Conservation (phyloP, 1,140 invertebrate genomes). For the Drosophila tani region DNA sequence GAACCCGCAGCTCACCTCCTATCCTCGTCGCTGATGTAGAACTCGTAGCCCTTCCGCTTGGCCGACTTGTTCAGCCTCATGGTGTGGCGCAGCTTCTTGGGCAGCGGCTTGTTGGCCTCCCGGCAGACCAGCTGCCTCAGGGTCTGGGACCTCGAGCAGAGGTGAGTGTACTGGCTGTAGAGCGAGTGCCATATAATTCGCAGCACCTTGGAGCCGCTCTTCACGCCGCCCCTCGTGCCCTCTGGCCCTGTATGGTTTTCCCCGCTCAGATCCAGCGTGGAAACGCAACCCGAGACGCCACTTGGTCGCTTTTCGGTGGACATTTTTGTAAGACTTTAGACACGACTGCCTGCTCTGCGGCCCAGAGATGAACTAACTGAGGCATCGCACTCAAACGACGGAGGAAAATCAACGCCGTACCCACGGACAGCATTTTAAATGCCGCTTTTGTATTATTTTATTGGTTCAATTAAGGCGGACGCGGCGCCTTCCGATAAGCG, state of each 20-base stretch:
- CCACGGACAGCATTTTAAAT: constrained; percentile 64
- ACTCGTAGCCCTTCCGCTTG: constrained; percentile 86
- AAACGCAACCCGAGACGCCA: constrained; percentile 58
- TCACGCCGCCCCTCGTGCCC: constrained; percentile 23
- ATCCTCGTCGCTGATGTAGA: constrained; percentile 87
- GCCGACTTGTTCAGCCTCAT: constrained; percentile 83
- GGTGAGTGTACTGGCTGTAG: constrained; percentile 70
- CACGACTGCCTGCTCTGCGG: constrained; percentile 64
- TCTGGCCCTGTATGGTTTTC: constrained; percentile 17
- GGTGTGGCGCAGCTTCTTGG: constrained; percentile 74
- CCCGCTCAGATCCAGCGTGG: constrained; percentile 65
- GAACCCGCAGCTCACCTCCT: constrained; percentile 84
- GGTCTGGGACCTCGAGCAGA: constrained; percentile 64
- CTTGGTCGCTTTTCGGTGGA: constrained; percentile 40
- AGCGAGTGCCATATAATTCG: constrained; percentile 77
- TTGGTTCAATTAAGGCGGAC: constrained; percentile 75
- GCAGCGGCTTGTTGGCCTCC: constrained; percentile 77
- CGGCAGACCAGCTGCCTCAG: constrained; percentile 70
- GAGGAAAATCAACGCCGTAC: constrained; percentile 59
- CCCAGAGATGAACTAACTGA: constrained; percentile 70
- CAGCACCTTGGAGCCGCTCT: constrained; percentile 68
- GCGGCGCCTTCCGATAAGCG: constrained; percentile 58
- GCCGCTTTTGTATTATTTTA: constrained; percentile 78
- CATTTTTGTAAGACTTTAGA: constrained; percentile 26
- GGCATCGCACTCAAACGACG: constrained; percentile 19